Evolutionary conservation across 2,797 vertebrate species (phyloP).

Genomic region (Pseudomugil gertrudae): DNA sequence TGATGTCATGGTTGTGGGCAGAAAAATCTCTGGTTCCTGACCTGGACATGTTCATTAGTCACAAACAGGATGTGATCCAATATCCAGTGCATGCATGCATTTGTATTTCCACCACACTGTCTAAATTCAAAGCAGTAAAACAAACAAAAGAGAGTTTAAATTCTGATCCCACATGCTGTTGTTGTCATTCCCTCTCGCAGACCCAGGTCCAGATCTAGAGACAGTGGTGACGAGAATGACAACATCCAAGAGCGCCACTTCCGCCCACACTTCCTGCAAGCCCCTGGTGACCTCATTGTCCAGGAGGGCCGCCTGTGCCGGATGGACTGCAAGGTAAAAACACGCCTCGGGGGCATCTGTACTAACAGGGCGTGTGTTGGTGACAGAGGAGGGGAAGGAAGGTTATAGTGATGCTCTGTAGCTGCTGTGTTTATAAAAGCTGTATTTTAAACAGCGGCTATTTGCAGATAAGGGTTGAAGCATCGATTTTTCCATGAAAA

Average conservation of each 20-base stretch:
- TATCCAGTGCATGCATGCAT: too few relatives aligned
- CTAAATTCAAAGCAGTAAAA: not conserved
- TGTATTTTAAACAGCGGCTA: not conserved
- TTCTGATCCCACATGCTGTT: not conserved
- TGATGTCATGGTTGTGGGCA: conserved; percentile 61
- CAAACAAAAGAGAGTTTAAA: not conserved
- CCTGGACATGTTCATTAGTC: not conserved
- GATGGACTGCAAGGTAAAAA: conserved; percentile 97
- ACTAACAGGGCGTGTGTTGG: not conserved
- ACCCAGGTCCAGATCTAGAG: conserved; percentile 94
- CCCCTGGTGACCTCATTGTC: conserved; percentile 95
- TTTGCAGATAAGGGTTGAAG: not conserved
- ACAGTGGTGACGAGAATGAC: conserved; percentile 96
- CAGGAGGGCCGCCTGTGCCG: conserved; percentile 96
- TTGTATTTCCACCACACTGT: not conserved
- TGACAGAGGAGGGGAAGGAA: not conserved
- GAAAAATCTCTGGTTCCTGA: conserved; percentile 31
- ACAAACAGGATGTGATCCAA: too few relatives aligned
- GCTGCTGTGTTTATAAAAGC: not conserved
- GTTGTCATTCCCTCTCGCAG: conserved; percentile 67
- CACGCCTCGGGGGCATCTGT: not conserved
- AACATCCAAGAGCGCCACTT: conserved; percentile 98
- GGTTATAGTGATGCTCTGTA: not conserved
- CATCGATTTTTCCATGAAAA: too few relatives aligned
- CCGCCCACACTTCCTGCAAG: conserved; percentile 98